These are phyloP conservation scores for Drosophila emarginata DNA, from an alignment of 2,888 invertebrate genomes.

Conservation along the genomic window DNA sequence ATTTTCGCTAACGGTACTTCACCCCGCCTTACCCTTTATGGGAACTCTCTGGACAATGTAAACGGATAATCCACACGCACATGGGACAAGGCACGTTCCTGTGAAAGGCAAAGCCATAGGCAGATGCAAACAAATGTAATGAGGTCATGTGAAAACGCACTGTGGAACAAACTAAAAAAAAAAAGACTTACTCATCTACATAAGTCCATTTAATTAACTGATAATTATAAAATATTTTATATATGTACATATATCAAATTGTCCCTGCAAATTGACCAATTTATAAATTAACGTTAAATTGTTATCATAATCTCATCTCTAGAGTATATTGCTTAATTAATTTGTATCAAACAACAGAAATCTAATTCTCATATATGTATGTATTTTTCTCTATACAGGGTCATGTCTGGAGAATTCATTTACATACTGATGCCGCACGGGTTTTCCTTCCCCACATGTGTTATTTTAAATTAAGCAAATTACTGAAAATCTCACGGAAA, in stretches of 20 bases:
- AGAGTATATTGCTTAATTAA: too few relatives aligned
- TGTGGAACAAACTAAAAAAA: neutral
- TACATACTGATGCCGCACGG: conserved; percentile 41
- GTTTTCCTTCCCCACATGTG: conserved; percentile 20
- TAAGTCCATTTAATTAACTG: too few relatives aligned
- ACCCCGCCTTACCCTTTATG: conserved; percentile 30
- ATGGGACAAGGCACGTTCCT: conserved; percentile 69
- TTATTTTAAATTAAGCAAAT: conserved; percentile 62
- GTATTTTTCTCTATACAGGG: neutral
- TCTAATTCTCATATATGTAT: too few relatives aligned
- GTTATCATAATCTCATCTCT: too few relatives aligned
- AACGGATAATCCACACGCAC: conserved; percentile 72
- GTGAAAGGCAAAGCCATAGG: conserved; percentile 5
- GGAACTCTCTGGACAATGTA: conserved; percentile 52
- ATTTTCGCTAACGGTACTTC: conserved; percentile 51
- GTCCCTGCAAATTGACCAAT: too few relatives aligned
- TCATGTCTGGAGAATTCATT: conserved; percentile 46
- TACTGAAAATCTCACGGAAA: conserved; percentile 53
- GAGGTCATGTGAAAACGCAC: conserved; percentile 5
- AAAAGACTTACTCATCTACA: neutral
- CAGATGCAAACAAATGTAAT: neutral
- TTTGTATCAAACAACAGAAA: too few relatives aligned
- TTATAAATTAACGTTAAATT: too few relatives aligned
- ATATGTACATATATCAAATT: too few relatives aligned
- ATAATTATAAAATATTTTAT: too few relatives aligned